These are phyloP conservation scores for Potorous gilbertii DNA, from an alignment of 2,797 vertebrate genomes.

Conservation along the genomic window DNA sequence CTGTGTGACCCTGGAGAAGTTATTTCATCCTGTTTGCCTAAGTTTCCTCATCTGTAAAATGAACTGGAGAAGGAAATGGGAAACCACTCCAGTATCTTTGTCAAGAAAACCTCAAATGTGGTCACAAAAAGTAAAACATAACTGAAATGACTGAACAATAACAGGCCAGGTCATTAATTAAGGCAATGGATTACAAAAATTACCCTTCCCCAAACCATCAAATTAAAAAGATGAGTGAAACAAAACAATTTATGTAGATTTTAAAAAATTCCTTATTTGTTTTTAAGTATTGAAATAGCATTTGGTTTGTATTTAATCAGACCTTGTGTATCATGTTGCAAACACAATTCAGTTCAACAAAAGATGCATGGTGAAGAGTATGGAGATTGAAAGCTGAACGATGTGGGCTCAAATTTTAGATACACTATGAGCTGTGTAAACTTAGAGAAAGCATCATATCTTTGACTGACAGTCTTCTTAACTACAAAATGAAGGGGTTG, in stretches of 20 bases:
- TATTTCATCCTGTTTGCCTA: background rate
- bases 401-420: background rate
- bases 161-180: background rate
- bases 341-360: background rate
- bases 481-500: background rate
- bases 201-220: background rate
- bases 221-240: background rate
- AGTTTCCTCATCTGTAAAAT: background rate
- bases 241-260: background rate
- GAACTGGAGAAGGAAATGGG: background rate
- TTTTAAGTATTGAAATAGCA: background rate
- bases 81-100: background rate
- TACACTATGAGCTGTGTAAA: background rate
- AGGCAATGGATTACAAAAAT: background rate
- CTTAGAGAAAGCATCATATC: background rate
- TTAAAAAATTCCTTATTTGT: background rate
- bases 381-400: background rate
- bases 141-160: background rate
- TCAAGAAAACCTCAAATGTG: background rate
- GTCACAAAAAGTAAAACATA: background rate
- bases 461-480: background rate
- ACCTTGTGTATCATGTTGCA: background rate
- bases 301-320: background rate
- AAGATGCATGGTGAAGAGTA: background rate
- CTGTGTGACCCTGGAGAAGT: background rate